These are phyloP conservation scores for Cyrtonyx montezumae DNA, from an alignment of 2,113 vertebrate genomes.

Conservation along the genomic window DNA sequence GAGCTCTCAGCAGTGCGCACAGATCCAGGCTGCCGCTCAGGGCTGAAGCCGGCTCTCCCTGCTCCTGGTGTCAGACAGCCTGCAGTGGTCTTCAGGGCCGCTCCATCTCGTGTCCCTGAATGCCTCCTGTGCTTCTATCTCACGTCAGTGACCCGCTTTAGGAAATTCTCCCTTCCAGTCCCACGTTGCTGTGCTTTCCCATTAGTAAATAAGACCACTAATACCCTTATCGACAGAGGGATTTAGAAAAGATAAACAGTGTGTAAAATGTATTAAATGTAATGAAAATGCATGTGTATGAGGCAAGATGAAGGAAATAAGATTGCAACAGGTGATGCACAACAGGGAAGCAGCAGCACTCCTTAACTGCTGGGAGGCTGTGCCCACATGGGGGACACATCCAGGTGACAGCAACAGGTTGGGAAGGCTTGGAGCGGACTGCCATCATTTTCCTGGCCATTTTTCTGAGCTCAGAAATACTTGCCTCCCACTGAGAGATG, in stretches of 20 bases:
- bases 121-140: not conserved
- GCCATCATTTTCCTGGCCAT: not conserved
- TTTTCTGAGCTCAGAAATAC: not conserved
- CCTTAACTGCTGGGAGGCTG: not conserved
- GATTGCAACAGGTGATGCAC: not conserved
- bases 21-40: too few relatives aligned
- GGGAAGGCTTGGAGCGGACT: not conserved
- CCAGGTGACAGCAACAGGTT: not conserved
- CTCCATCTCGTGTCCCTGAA: not conserved
- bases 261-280: not conserved
- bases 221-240: slow-evolving; percentile 44
- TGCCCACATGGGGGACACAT: fast-evolving
- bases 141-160: not conserved
- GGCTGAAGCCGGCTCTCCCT: too few relatives aligned
- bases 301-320: not conserved
- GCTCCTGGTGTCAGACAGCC: not conserved
- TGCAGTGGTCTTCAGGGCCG: not conserved
- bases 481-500: not conserved
- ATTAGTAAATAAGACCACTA: slow-evolving; percentile 40
- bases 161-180: not conserved
- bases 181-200: not conserved
- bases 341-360: not conserved
- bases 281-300: not conserved
- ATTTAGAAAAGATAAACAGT: slow-evolving; percentile 63
- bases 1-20: too few relatives aligned